Evolutionary conservation across 92 coral and sea anemone genomes (phyloP).

Genomic region (Bergia sp.): DNA sequence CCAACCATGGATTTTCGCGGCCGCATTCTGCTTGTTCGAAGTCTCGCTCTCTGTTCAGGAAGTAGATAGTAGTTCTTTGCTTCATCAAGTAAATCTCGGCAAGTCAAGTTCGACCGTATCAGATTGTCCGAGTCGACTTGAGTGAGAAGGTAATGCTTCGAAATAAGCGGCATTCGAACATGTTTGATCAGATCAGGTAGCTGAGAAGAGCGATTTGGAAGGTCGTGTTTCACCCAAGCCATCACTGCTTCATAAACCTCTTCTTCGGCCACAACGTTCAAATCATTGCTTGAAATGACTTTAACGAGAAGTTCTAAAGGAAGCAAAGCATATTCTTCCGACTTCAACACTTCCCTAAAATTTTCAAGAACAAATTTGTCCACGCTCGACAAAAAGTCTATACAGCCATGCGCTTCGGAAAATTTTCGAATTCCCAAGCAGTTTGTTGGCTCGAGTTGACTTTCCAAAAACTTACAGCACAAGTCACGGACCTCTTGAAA

Average conservation of each 20-base stretch:
- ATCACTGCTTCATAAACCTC: slow-evolving; percentile 95
- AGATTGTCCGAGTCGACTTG: slow-evolving; percentile 86
- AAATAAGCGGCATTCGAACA: slow-evolving; percentile 93
- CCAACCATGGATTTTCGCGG: slow-evolving; percentile 97
- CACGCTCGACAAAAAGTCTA: slow-evolving; percentile 79
- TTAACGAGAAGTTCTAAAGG: slow-evolving; percentile 89
- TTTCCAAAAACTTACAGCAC: slow-evolving; percentile 94
- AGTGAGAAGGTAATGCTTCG: slow-evolving; percentile 85
- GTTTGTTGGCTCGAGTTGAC: slow-evolving; percentile 94
- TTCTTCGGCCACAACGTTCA: slow-evolving; percentile 81
- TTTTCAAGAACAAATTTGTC: slow-evolving; percentile 91
- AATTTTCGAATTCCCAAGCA: slow-evolving; percentile 98
- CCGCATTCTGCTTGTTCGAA: slow-evolving; percentile 87
- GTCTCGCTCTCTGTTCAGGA: slow-evolving; percentile 88
- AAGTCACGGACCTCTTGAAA: slow-evolving; percentile 95
- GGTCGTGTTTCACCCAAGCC: slow-evolving; percentile 93
- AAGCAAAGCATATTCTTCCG: slow-evolving; percentile 94
- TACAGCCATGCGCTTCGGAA: slow-evolving; percentile 93
- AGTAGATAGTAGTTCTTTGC: slow-evolving; percentile 94
- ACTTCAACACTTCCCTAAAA: slow-evolving; percentile 87
- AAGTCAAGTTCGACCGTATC: slow-evolving; percentile 85
- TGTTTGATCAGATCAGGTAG: slow-evolving; percentile 78
- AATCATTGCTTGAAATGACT: slow-evolving; percentile 93
- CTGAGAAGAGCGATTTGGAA: slow-evolving; percentile 74
- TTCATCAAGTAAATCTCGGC: slow-evolving; percentile 94